Evolutionary conservation across 2,113 vertebrate genomes (phyloP).

Genomic region (Sminthopsis crassicaudata): DNA sequence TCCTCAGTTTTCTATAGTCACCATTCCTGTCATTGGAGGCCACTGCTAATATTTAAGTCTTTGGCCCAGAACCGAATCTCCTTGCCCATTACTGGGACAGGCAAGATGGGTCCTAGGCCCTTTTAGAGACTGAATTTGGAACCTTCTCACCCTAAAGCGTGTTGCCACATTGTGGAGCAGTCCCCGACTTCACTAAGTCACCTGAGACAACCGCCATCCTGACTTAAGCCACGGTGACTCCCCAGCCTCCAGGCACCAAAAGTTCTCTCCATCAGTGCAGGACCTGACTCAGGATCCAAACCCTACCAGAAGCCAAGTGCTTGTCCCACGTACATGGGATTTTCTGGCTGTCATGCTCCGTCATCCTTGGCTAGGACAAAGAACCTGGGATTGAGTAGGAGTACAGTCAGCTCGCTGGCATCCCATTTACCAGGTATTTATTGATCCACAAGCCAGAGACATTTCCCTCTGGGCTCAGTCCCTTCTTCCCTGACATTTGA

Average conservation of each 20-base stretch:
- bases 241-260: background rate
- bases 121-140: background rate
- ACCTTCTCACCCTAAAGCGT: background rate
- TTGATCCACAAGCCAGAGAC: background rate
- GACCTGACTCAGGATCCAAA: background rate
- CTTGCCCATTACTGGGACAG: background rate
- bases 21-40: background rate
- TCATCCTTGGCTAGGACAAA: background rate
- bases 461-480: background rate
- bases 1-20: background rate
- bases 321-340: background rate
- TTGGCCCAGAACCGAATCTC: background rate
- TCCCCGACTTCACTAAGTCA: background rate
- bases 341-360: background rate
- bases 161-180: background rate
- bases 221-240: background rate
- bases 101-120: background rate
- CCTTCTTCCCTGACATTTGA: background rate
- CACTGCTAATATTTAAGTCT: background rate
- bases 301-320: background rate
- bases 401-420: background rate
- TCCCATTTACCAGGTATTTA: background rate
- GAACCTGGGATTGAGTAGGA: background rate
- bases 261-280: background rate
- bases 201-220: background rate